These are phyloP conservation scores for Camponotus floridanus DNA, from an alignment of 1,140 invertebrate genomes.

Conservation along the genomic window DNA sequence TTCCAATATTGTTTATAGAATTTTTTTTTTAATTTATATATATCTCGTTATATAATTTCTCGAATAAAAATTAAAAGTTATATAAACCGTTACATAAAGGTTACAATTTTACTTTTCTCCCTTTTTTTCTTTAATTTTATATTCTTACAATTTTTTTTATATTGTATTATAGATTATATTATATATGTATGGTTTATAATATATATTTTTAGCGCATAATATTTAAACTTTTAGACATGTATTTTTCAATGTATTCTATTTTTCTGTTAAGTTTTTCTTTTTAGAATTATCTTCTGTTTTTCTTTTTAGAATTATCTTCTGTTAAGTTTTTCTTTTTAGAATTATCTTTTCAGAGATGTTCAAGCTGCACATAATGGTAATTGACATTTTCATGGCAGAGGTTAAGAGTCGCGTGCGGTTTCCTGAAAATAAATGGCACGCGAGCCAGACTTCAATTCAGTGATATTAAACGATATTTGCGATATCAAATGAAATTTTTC, in stretches of 20 bases:
- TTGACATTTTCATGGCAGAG: neutral
- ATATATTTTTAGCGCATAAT: neutral
- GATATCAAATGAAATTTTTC: conserved; percentile 23
- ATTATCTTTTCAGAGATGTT: neutral
- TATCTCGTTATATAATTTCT: neutral
- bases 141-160: neutral
- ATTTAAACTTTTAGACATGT: neutral
- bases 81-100: no score
- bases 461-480: conserved; percentile 43
- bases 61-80: neutral
- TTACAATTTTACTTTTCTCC: neutral
- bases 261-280: neutral
- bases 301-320: neutral
- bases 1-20: neutral
- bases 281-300: neutral
- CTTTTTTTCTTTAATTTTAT: neutral
- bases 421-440: conserved; percentile 2
- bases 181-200: neutral
- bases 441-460: conserved; percentile 1
- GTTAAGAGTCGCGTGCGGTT: neutral
- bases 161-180: neutral
- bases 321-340: neutral
- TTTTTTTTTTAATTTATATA: neutral
- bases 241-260: neutral
- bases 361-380: neutral